Evolutionary conservation across 2,797 vertebrate genomes (phyloP).

Genomic region (Sylvia borin): DNA sequence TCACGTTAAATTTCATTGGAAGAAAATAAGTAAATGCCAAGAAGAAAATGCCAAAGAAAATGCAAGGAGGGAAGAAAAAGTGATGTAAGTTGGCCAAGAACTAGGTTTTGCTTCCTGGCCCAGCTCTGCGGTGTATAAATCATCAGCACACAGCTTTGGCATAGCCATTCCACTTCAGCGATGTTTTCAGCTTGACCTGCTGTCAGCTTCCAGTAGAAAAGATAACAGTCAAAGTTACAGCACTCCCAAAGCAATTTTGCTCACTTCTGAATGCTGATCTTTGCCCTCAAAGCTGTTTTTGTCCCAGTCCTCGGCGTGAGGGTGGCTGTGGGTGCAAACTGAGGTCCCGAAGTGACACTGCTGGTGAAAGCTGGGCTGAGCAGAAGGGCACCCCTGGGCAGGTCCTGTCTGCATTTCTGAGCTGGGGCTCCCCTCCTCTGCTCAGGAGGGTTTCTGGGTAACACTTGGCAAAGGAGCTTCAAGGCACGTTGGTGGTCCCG

Average conservation of each 20-base stretch:
- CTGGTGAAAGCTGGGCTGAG: neutral
- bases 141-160: neutral
- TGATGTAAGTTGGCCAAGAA: slow-evolving; percentile 26
- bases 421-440: neutral
- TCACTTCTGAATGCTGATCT: neutral
- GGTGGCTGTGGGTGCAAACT: neutral
- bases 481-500: neutral
- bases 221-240: neutral
- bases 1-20: neutral
- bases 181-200: neutral
- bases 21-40: neutral
- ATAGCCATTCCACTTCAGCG: neutral
- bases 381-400: neutral
- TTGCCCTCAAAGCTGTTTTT: neutral
- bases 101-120: neutral
- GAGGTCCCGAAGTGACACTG: neutral
- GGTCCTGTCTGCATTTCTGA: neutral
- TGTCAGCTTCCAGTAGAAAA: neutral
- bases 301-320: neutral
- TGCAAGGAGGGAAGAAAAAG: neutral
- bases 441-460: neutral
- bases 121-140: neutral
- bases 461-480: neutral
- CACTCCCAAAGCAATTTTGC: neutral
- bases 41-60: slow-evolving; percentile 37